Evolutionary conservation across 2,113 vertebrate species (phyloP).

Genomic region (Calidris pygmaea): DNA sequence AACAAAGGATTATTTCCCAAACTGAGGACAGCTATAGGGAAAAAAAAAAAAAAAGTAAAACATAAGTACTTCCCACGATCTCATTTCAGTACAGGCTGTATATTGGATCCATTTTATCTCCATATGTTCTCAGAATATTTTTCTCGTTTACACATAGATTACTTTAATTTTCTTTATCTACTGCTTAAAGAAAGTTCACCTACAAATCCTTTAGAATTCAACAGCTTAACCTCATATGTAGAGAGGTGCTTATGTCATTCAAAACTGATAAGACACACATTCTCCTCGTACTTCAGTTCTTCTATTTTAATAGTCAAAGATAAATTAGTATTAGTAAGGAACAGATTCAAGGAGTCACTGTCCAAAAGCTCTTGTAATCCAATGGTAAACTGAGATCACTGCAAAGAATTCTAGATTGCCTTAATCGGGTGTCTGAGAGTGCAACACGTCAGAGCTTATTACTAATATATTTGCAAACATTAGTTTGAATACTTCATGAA

Average conservation of each 20-base stretch:
- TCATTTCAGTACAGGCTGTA: background rate
- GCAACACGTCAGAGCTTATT: background rate
- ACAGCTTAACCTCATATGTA: constrained; percentile 37
- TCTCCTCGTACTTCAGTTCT: background rate
- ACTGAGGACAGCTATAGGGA: background rate
- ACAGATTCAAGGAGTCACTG: constrained; percentile 14
- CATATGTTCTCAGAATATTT: constrained; percentile 24
- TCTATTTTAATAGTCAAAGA: constrained; percentile 36
- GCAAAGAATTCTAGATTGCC: background rate
- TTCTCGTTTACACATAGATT: constrained; percentile 41
- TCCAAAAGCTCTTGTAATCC: constrained; percentile 48
- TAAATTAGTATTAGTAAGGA: constrained; percentile 33
- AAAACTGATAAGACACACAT: constrained; percentile 58
- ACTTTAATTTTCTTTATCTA: constrained; percentile 70
- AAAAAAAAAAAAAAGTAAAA: background rate
- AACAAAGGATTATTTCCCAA: background rate
- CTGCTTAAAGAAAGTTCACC: constrained; percentile 34
- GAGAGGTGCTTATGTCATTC: constrained; percentile 38
- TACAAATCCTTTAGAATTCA: constrained; percentile 57
- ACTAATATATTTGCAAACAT: constrained; percentile 36
- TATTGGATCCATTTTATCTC: constrained; percentile 49
- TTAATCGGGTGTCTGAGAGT: background rate
- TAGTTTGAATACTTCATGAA: background rate
- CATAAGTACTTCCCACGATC: background rate
- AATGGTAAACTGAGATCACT: constrained; percentile 21